Conservation (phyloP, 2,888 invertebrate species). For the Tineola bisselliella region DNA sequence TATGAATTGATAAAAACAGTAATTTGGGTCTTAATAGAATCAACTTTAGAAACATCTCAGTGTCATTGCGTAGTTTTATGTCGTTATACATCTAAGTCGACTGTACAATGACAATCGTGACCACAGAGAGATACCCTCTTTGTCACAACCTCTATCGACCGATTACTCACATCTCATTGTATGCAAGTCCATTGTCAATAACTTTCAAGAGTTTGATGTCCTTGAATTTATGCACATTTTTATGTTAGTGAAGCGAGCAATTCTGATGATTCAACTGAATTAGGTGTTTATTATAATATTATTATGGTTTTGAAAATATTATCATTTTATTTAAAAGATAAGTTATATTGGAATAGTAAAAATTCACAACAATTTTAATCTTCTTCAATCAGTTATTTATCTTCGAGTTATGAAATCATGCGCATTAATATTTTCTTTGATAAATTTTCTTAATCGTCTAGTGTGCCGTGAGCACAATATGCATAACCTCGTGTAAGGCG, state of each 20-base stretch:
- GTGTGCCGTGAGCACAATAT: background rate
- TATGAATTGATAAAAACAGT: background rate
- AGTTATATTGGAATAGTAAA: no score
- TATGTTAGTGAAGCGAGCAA: background rate
- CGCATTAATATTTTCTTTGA: background rate
- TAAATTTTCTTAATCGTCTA: background rate
- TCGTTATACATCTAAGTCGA: conserved; percentile 10
- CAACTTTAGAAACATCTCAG: background rate
- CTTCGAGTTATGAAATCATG: background rate
- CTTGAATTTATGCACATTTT: background rate
- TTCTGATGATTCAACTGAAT: background rate
- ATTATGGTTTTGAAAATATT: no score
- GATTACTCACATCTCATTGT: conserved; percentile 10
- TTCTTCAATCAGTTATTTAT: background rate
- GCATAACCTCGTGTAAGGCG: conserved; percentile 4
- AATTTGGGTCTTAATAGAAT: background rate
- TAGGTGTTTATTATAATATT: no score
- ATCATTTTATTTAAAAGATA: no score
- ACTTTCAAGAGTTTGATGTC: conserved; percentile 2
- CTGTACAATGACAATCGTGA: conserved; percentile 8
- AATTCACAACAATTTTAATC: no score
- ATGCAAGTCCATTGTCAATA: conserved; percentile 3
- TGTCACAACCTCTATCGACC: conserved; percentile 7
- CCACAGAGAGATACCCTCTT: background rate
- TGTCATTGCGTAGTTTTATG: background rate